phyloP scores from a whole-genome alignment of 1,140 invertebrate species.

The Brachionus calyciflorus region DNA sequence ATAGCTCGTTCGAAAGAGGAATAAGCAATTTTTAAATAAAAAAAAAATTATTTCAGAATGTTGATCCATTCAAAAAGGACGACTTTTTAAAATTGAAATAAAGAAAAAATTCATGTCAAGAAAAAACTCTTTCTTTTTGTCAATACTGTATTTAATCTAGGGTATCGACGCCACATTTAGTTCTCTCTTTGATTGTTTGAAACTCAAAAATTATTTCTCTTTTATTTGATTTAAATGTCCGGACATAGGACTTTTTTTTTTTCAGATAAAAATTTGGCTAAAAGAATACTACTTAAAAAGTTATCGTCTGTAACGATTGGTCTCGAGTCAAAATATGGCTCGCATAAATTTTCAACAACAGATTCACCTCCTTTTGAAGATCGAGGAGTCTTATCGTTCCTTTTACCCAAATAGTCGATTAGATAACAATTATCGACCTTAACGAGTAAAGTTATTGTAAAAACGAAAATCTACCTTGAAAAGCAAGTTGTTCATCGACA shows the following conservation, averaged over 20 bases:
- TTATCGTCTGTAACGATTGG: background rate
- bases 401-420: background rate
- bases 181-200: background rate
- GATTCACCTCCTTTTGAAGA: background rate
- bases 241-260: background rate
- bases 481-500: background rate
- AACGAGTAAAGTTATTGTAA: background rate
- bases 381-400: background rate
- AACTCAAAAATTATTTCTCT: background rate
- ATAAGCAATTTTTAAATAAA: no score
- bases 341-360: background rate
- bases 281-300: slow-evolving; percentile 2
- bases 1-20: no score
- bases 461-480: background rate
- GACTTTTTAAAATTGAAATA: no score
- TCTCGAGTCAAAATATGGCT: background rate
- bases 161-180: slow-evolving; percentile 47
- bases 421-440: background rate
- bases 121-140: no score
- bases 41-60: no score
- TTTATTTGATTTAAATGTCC: background rate
- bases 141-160: slow-evolving; percentile 49
- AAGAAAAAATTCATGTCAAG: no score
- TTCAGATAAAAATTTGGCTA: background rate
- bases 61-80: no score